These are phyloP conservation scores for Dorcus parallelipipedus DNA, from an alignment of 2,888 invertebrate genomes.

Conservation along the genomic window DNA sequence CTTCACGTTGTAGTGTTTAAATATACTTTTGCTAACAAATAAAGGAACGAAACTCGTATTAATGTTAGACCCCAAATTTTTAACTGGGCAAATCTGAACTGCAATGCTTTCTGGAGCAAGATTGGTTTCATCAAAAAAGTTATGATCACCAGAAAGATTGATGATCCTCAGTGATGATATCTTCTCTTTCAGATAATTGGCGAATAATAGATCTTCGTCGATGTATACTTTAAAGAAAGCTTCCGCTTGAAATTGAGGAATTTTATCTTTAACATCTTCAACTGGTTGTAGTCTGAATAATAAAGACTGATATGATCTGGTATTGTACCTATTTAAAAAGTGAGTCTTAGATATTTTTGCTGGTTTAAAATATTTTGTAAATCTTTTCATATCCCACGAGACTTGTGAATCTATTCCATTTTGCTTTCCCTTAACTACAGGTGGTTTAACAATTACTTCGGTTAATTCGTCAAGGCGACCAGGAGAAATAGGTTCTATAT, in stretches of 20 bases:
- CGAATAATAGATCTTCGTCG: conserved; percentile 33
- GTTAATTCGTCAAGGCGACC: conserved; percentile 60
- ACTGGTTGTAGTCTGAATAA: conserved; percentile 31
- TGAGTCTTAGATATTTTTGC: conserved; percentile 3
- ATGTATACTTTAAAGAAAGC: conserved; percentile 45
- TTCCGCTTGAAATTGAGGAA: conserved; percentile 11
- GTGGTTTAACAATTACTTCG: conserved; percentile 46
- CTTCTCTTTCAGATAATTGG: conserved; percentile 15
- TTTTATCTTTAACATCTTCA: conserved; percentile 16
- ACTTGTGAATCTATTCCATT: not conserved
- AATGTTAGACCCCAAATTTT: no score
- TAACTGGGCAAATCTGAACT: not conserved
- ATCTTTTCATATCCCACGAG: conserved; percentile 10
- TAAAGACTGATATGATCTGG: conserved; percentile 10
- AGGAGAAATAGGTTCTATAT: conserved; percentile 52
- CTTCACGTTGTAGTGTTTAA: conserved; percentile 54
- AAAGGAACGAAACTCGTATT: conserved; percentile 38
- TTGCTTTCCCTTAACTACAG: conserved; percentile 19
- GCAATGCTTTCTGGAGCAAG: conserved; percentile 1
- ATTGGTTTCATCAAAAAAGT: conserved; percentile 11
- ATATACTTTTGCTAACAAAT: conserved; percentile 55
- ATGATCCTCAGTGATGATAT: no score
- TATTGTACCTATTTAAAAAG: conserved; percentile 16
- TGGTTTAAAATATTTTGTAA: conserved; percentile 10
- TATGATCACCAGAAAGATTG: no score